Percentiles rank a stretch among this genome's conserved stretches.
These are phyloP conservation scores for Pholis gunnellus DNA, from an alignment of 2,113 vertebrate genomes.

Conservation along the genomic window DNA sequence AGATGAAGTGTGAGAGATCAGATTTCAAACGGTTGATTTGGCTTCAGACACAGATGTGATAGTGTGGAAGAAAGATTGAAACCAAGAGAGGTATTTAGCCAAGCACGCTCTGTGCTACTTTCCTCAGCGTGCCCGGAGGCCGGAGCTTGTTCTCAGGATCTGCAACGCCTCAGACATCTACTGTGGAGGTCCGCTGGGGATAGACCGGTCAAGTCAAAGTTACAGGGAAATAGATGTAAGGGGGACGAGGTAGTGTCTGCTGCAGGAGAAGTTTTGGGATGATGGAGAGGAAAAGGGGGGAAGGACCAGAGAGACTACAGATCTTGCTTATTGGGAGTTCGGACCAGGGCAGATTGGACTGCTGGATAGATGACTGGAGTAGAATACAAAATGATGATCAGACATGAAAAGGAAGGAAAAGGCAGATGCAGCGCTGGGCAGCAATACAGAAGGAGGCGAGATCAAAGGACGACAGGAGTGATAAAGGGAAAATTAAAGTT, in stretches of 20 bases:
- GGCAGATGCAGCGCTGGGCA: constrained; percentile 12
- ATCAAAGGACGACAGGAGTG: constrained; percentile 43
- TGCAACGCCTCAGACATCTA: not conserved
- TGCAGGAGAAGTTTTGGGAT: constrained; percentile 3
- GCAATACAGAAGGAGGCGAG: constrained; percentile 3
- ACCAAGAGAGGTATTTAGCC: not conserved
- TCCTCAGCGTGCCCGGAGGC: not conserved
- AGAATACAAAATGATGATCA: constrained; percentile 41
- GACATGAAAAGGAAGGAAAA: constrained; percentile 22
- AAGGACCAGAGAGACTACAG: not conserved
- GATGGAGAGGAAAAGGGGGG: not conserved
- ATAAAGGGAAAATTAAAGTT: constrained; percentile 21
- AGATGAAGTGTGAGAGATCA: constrained; percentile 2
- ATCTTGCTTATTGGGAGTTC: not conserved
- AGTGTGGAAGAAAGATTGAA: not conserved
- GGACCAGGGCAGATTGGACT: constrained; percentile 4
- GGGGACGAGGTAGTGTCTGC: not conserved
- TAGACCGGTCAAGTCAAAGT: constrained; percentile 14
- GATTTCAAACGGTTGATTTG: not conserved
- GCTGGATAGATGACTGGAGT: constrained; percentile 11
- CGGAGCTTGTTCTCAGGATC: constrained; percentile 17
- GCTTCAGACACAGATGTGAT: constrained; percentile 10
- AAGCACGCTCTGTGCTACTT: not conserved
- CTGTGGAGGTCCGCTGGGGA: not conserved
- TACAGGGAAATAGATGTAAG: constrained; percentile 20